These are phyloP conservation scores for Onychomys torridus DNA, from an alignment of 2,797 vertebrate species.

Conservation along the genomic window DNA sequence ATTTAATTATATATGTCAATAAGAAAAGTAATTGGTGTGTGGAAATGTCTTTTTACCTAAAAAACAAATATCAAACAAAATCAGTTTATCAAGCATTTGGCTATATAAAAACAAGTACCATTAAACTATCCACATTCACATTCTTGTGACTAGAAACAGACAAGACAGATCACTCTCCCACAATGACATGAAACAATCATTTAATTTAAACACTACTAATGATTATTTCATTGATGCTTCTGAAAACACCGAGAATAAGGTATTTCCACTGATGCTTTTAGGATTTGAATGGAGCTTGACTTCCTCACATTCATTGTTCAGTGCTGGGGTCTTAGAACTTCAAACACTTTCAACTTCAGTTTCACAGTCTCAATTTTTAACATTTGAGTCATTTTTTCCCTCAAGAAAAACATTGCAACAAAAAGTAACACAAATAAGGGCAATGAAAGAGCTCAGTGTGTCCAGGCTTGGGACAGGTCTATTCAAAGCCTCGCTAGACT, in stretches of 20 bases:
- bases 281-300: slow-evolving; percentile 1
- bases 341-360: slow-evolving; percentile 74
- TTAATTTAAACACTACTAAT: slow-evolving; percentile 65
- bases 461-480: slow-evolving; percentile 67
- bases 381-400: slow-evolving; percentile 69
- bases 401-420: slow-evolving; percentile 64
- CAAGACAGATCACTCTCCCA: slow-evolving; percentile 69
- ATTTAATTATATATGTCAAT: slow-evolving; percentile 53
- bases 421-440: slow-evolving; percentile 69
- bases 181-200: slow-evolving; percentile 52
- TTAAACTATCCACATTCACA: slow-evolving; percentile 75
- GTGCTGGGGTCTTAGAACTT: slow-evolving; percentile 66
- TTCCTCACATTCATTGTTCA: slow-evolving; percentile 65
- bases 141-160: slow-evolving; percentile 70
- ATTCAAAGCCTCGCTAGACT: slow-evolving; percentile 65
- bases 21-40: slow-evolving; percentile 79
- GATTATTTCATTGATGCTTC: slow-evolving; percentile 63
- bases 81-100: slow-evolving; percentile 66
- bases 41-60: slow-evolving; percentile 47
- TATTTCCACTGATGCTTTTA: slow-evolving; percentile 46
- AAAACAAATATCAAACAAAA: slow-evolving; percentile 69
- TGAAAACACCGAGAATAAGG: slow-evolving; percentile 52
- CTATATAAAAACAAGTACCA: slow-evolving; percentile 65
- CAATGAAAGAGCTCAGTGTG: slow-evolving; percentile 41
- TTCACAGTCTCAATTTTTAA: slow-evolving; percentile 73